phyloP scores from a whole-genome alignment of 2,797 vertebrate species.

The Urocyon cinereoargenteus region DNA sequence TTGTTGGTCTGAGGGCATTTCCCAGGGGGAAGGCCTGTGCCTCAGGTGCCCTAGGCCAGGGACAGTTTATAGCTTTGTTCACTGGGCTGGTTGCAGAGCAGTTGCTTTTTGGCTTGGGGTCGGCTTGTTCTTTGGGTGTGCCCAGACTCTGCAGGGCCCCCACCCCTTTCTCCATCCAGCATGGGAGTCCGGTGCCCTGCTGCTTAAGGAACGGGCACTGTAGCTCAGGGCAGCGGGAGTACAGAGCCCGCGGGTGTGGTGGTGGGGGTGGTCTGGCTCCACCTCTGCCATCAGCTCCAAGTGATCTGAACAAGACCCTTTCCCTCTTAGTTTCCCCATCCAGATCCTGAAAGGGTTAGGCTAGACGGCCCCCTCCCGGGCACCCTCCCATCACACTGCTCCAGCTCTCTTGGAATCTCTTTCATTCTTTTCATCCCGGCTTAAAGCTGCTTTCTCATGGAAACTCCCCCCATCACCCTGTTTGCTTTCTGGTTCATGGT shows the following conservation, averaged over 20 bases:
- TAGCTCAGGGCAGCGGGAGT: not conserved
- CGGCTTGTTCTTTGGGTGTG: not conserved
- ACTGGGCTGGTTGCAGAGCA: not conserved
- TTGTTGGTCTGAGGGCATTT: not conserved
- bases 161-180: not conserved
- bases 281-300: not conserved
- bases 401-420: not conserved
- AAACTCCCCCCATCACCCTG: not conserved
- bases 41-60: not conserved
- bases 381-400: not conserved
- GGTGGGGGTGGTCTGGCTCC: not conserved
- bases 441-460: not conserved
- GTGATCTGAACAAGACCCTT: not conserved
- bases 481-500: not conserved
- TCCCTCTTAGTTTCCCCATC: not conserved
- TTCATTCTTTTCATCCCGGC: not conserved
- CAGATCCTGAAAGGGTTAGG: not conserved
- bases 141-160: not conserved
- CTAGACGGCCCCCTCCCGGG: not conserved
- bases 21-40: not conserved
- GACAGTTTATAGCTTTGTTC: not conserved
- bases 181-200: not conserved
- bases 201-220: not conserved
- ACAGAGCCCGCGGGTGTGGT: fast-evolving
- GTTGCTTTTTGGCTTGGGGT: not conserved